A percentile compares a stretch with the other conserved stretches of the same genome.
Conservation (phyloP, 1,140 invertebrate species). For the Amphibalanus amphitrite region DNA sequence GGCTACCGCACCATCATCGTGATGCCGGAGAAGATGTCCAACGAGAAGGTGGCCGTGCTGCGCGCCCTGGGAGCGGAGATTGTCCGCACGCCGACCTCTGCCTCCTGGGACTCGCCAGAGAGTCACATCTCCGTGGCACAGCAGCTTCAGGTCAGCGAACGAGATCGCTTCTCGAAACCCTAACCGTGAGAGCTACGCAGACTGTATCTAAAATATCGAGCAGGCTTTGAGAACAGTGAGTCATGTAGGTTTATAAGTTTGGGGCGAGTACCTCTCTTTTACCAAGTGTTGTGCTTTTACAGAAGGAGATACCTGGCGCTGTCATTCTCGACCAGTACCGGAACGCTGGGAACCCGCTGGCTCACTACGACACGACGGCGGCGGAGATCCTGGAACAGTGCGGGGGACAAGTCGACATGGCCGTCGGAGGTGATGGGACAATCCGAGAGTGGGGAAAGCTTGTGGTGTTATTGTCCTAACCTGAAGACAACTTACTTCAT, state of each 20-base stretch:
- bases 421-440: slow-evolving; percentile 28
- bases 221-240: no score
- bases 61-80: slow-evolving; percentile 85
- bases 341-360: slow-evolving; percentile 73
- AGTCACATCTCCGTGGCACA: slow-evolving; percentile 82
- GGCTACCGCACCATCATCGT: slow-evolving; percentile 96
- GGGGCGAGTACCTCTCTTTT: no score
- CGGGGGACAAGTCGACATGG: slow-evolving; percentile 39
- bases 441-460: no score
- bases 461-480: no score
- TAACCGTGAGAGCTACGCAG: no score
- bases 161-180: no score
- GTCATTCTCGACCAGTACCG: slow-evolving; percentile 89
- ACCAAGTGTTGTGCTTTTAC: no score
- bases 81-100: slow-evolving; percentile 83
- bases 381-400: slow-evolving; percentile 68
- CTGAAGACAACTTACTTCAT: no score
- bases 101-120: slow-evolving; percentile 68
- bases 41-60: slow-evolving; percentile 83
- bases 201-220: no score
- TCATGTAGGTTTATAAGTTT: no score
- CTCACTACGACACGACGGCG: slow-evolving; percentile 81
- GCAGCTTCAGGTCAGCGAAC: slow-evolving; percentile 34
- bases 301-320: slow-evolving; percentile 67
- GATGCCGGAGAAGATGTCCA: slow-evolving; percentile 97